Evolutionary conservation across 1,140 invertebrate genomes (phyloP), one percentile per base, ranked within the genome.

Genomic region (Aphaenogaster ashmeadi): DNA sequence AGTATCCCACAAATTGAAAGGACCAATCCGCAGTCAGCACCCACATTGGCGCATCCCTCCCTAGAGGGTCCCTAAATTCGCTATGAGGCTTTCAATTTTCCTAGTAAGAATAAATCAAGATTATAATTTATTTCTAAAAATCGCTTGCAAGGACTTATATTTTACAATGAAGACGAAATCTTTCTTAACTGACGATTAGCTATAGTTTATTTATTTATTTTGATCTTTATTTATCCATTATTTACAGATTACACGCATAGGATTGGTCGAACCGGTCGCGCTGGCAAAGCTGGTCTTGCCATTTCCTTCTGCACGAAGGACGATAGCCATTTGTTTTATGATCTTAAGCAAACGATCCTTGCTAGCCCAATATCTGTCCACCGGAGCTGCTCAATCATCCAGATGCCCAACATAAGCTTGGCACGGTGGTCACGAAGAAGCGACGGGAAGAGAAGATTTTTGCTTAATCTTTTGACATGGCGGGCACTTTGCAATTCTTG

Each of bases 211-310:
- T 74, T n/a, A 41, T 54, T 66, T 56, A 47, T 72, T 64, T 64
- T 8, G 90, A 69, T 15, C 2, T 78, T 33, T 54, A 38, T 80
- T 36, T 67, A 21, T 56, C 54, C 47, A 33, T 71, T 91, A 62
- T 91, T 96, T 96, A 64, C 94, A 98, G 99, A 99, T 96, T 99
- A 99, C 93, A 99, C 99, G 0, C 99, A 99, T 98, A 97, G 99
- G 97, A 99, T 99, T 94, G 99, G 99, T 94, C 97, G 99, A 96
- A 99, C 99, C 0, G 99, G 99, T 93, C 98, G 99, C 96, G 99
- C 99, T 18, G 99, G 99, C 52, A 99, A 99, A 95, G 98, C 97
- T 93, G 99, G 99, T 96, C 97, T 98, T 87, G 99, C 99, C 13
- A 98, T 99, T 88, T 98, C 98, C 1, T 99, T 99, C 95, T 97